These are phyloP conservation scores for Oeneis ivallda DNA, from an alignment of 2,888 invertebrate genomes.

Conservation along the genomic window DNA sequence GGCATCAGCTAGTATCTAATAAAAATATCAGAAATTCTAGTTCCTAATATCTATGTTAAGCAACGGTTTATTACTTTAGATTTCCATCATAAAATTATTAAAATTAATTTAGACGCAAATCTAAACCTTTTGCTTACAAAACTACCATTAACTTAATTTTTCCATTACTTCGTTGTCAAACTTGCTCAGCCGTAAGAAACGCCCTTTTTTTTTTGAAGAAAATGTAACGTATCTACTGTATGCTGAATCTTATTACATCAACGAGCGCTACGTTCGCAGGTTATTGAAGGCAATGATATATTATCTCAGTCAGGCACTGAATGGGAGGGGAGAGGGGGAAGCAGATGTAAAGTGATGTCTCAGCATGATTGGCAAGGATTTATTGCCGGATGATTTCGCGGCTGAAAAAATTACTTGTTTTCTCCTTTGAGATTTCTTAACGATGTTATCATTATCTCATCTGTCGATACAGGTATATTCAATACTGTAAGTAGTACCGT, in stretches of 20 bases:
- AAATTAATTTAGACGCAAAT: too few species aligned
- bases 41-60: too few species aligned
- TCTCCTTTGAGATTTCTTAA: slow-evolving; percentile 5
- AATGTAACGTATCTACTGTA: neutral
- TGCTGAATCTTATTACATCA: slow-evolving; percentile 17
- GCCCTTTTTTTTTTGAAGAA: neutral
- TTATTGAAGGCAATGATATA: slow-evolving; percentile 57
- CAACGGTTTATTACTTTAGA: too few species aligned
- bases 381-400: slow-evolving; percentile 30
- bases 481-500: too few species aligned
- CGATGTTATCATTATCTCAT: neutral
- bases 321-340: slow-evolving; percentile 39
- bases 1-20: too few species aligned
- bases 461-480: too few species aligned
- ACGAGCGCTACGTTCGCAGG: slow-evolving; percentile 22
- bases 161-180: too few species aligned
- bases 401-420: slow-evolving; percentile 27
- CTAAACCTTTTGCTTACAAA: too few species aligned
- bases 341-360: slow-evolving; percentile 31
- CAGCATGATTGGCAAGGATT: slow-evolving; percentile 41
- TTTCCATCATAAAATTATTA: too few species aligned
- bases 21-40: too few species aligned
- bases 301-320: slow-evolving; percentile 44
- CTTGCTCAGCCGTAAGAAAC: too few species aligned
- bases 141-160: too few species aligned